Base-by-base conservation (phyloP, 2,888 invertebrate species). In the Bembecia ichneumoniformis region DNA sequence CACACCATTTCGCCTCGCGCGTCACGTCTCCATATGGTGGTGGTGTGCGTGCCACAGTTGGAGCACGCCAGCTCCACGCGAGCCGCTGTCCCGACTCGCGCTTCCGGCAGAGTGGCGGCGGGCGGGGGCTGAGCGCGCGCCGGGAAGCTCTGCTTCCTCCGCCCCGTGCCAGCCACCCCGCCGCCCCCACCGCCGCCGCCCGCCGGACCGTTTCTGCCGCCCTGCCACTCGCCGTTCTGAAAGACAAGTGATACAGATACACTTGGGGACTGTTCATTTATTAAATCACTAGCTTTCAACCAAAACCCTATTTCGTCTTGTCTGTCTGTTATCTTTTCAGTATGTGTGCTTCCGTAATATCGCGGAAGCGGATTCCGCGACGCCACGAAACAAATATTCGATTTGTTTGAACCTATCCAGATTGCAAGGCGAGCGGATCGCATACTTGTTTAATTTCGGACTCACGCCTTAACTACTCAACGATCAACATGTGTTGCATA, bases 1-100 rank as follows among this genome's bases (percentile, higher is more conserved):
- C 99, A 99, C 52, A 99, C 99, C 90, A 99, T 98, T 88, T 99
- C 98, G 2, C 98, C 98, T 68, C 95, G 93, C 68, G 96, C 92
- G 86, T 98, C 98, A 62, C 99, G 90, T 66, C 99, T 89, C 99
- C 99, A 99, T 57, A 99, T 94, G 0, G 99, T 99, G 52, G 99
- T 99, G 40, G 96, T 97, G 75, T 94, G 93, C n/a, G 99, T 99
- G 58, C 96, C 94, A 82, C 99, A 99, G 89, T 99, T 99, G 62
- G 96, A 95, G 82, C 99, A 99, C 11, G 93, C 90, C 67, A 98
- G 91, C 69, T 98, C 98, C 17, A 94, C 91, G 48, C 96, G 89
- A 58, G 87, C 79, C 20, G 68, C 70, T 20, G 62, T 57, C 28
- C 68, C 69, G 17, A 61, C 58, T 20, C 64, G 62, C 2, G 54